phyloP scores from a whole-genome alignment of 2,888 invertebrate genomes.

The Phalangium opilio region DNA sequence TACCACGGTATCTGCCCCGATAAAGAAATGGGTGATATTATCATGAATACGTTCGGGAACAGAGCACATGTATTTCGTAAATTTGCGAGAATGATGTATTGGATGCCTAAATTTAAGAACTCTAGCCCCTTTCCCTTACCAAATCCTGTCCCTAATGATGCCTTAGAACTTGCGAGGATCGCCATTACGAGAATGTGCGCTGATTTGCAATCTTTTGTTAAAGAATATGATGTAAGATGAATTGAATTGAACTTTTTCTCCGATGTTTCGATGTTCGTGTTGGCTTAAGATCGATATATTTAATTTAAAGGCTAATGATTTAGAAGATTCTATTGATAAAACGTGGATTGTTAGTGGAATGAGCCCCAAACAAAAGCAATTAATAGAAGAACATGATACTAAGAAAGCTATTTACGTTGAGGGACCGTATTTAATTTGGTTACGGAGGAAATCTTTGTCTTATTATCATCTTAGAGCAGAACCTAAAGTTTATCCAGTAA shows the following conservation, averaged over 20 bases:
- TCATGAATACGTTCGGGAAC: conserved; percentile 66
- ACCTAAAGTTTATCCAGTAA: conserved; percentile 34
- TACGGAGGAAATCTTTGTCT: conserved; percentile 54
- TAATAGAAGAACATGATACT: conserved; percentile 46
- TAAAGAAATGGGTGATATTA: conserved; percentile 62
- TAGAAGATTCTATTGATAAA: conserved; percentile 60
- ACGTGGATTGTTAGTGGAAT: conserved; percentile 87
- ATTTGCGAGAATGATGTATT: conserved; percentile 41
- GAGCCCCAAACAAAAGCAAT: conserved; percentile 52
- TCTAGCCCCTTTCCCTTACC: conserved; percentile 73
- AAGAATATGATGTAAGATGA: conserved; percentile 43
- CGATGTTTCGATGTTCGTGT: not conserved
- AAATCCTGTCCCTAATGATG: conserved; percentile 55
- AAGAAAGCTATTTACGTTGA: conserved; percentile 58
- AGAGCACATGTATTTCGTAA: conserved; percentile 26
- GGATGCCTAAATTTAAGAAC: conserved; percentile 79
- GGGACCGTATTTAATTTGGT: conserved; percentile 67
- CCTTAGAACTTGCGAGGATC: conserved; percentile 57
- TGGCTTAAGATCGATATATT: not conserved
- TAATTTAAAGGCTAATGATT: conserved; percentile 45
- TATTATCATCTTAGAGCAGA: conserved; percentile 70
- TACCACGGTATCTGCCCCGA: conserved; percentile 68
- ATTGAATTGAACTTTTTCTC: conserved; percentile 2
- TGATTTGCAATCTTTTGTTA: conserved; percentile 53
- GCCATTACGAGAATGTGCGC: conserved; percentile 72